Percentiles rank a stretch among this genome's conserved stretches.
phyloP scores from a whole-genome alignment of 2,888 invertebrate species.

The Chrysina gloriosa region DNA sequence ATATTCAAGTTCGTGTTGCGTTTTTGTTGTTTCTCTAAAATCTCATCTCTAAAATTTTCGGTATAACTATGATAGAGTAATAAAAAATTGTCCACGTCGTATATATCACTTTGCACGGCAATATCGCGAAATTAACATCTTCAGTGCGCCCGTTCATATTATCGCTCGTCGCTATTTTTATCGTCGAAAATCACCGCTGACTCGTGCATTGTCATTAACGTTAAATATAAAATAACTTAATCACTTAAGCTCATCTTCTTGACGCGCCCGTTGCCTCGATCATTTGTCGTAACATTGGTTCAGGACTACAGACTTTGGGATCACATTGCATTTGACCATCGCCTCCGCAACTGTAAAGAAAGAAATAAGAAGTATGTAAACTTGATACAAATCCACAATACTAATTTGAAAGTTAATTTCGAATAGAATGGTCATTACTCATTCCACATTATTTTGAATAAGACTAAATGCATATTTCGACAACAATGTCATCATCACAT shows the following conservation, averaged over 20 bases:
- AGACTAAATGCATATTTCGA: too few relatives aligned
- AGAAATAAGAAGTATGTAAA: conserved; percentile 28
- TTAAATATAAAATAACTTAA: conserved; percentile 42
- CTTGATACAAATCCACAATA: too few relatives aligned
- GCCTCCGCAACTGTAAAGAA: conserved; percentile 82
- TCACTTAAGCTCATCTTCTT: conserved; percentile 68
- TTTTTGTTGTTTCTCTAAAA: conserved; percentile 53
- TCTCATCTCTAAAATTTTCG: conserved; percentile 37
- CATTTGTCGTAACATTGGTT: conserved; percentile 91
- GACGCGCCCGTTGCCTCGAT: conserved; percentile 84
- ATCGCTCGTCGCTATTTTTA: conserved; percentile 18
- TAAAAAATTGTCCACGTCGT: conserved; percentile 56
- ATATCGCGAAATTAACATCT: conserved; percentile 25
- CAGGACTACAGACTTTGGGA: conserved; percentile 89
- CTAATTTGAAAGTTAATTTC: too few relatives aligned
- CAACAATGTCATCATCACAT: too few relatives aligned
- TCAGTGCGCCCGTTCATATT: neutral
- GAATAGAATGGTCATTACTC: too few relatives aligned
- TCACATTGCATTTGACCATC: conserved; percentile 96
- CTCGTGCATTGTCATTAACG: conserved; percentile 59
- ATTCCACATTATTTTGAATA: too few relatives aligned
- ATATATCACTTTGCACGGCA: conserved; percentile 61
- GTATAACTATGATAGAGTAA: conserved; percentile 33
- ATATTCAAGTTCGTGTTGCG: conserved; percentile 13
- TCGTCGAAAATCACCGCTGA: conserved; percentile 51